A percentile compares a stretch with the other conserved stretches of the same genome.
Conservation (phyloP, 30 jellyfish, hydroid and myxozoan species). For the Cassiopea andromeda region DNA sequence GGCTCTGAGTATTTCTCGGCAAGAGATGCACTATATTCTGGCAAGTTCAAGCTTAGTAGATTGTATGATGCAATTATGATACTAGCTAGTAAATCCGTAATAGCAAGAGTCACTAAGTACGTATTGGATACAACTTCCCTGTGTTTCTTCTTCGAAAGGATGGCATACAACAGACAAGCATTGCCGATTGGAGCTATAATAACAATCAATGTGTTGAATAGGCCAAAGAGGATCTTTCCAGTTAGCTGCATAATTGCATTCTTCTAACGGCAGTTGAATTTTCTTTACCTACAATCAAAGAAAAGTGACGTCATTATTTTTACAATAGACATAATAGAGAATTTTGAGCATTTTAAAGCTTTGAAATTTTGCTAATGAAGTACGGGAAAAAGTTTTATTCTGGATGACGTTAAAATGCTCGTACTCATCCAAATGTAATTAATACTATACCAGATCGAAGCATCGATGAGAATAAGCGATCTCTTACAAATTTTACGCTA, state of each 20-base stretch:
- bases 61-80: conserved; percentile 37
- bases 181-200: conserved; percentile 39
- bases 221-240: conserved; percentile 5
- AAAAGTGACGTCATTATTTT: too few species aligned
- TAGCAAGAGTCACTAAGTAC: conserved; percentile 35
- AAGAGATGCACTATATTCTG: conserved; percentile 29
- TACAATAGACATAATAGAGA: too few species aligned
- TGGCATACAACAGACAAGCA: conserved; percentile 20
- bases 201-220: conserved; percentile 12
- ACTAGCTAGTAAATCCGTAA: conserved; percentile 38
- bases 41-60: conserved; percentile 45
- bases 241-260: conserved; percentile 14
- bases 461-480: too few species aligned
- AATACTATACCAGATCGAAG: too few species aligned
- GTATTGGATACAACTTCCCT: conserved; percentile 13
- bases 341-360: too few species aligned
- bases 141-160: conserved; percentile 16
- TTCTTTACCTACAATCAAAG: too few species aligned
- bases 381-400: too few species aligned
- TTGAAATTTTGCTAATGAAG: too few species aligned
- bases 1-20: conserved; percentile 23
- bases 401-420: too few species aligned
- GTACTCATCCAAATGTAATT: too few species aligned
- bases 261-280: too few species aligned
- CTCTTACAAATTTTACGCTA: too few species aligned